Base-by-base conservation (phyloP, 1,140 invertebrate species). In the Rhyzopertha dominica region DNA sequence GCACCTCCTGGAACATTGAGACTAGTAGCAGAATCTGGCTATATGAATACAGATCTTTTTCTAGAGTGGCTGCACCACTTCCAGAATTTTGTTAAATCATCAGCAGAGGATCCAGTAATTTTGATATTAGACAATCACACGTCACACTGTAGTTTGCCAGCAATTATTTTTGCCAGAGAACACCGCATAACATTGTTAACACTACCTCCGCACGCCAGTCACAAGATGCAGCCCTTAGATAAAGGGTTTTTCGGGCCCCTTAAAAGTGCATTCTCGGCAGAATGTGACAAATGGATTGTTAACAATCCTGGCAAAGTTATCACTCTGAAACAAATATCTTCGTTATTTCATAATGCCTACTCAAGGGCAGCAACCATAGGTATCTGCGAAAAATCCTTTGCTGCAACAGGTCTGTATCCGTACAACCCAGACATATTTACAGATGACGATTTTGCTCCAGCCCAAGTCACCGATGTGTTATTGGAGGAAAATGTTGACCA, bases 201-300 rank as follows among this genome's bases (percentile, higher is more conserved):
- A 5, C 13, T 44, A 17, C 32, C 42, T 16, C 42, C 42, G 10
- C 32, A 44, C 28, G 4, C 31, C 2, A 44, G 30, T 14, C 32
- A 44, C 13, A 44, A 37, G 13, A 5, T 44, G 32, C 42, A 44
- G 14, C 42, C 42, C 4, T 16, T 36, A 24, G 43, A 46, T 39
- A 30, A 24, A 7, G 43, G 43, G 14, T 46, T 46, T 13, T 46
- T 46, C 19, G 43, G 24, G 5, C 43, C 35, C 20, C 68, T 30
- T 38, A 19, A 46, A 39, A 30, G 5, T 2, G 35, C 35, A 37
- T 37, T 37, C 14, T 19, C 34, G 13, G 22, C 26, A 10, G 42
- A 44, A 30, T 46, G 43, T 39, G 43, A 26, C 18, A 38, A 46
- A 28, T 46, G 43, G 34, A 46, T 46, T 34, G 17, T 39, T 5